Base-by-base conservation (phyloP, 1,140 invertebrate genomes). In the Antheraea mylitta region DNA sequence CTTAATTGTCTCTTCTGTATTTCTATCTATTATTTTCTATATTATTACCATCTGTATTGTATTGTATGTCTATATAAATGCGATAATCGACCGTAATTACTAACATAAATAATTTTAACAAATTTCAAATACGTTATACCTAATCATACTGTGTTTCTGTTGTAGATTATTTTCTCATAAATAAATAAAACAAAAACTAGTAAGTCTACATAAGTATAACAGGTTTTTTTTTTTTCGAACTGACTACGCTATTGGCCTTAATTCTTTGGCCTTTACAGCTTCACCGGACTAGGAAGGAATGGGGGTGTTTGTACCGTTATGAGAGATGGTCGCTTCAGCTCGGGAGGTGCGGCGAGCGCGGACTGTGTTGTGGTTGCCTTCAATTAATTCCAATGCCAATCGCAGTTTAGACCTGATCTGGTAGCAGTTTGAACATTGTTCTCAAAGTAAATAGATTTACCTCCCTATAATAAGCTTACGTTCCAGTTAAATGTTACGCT, bases 311-410 rank as follows among this genome's bases (percentile, higher is more conserved):
- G 45, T 13, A 6, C 6, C 45, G 4, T 53, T 53, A 13, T 53
- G 45, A 1, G 16, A 53, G 45, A 53, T 16, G 45, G 11, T 13
- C 45, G 45, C 45, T 11, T 11, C 13, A 53, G 45, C 45, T n/a
- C 16, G 45, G 45, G 58, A 42, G 30, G 60, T 11, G 36, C 18
- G 16, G 48, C 53, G 18, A 9, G 59, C 18, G 9, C 59, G 59
- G 19, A n/a, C 18, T 36, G 19, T 36, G 59, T 19, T 36, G 45
- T 19, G 71, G 59, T 65, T 45, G 30, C 69, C 71, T 67, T 73
- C 74, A 76, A 76, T 76, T 73, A 76, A 76, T 76, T 73, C 71
- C 45, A 68, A 68, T 71, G 61, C 74, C 70, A 76, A 16, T 74
- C 66, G 68, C 48, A 48, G 67, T 73, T 64, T 60, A 76, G 30